Evolutionary conservation across 2,113 vertebrate species (phyloP), one percentile per base, ranked within the genome.

Genomic region (Callaeas wilsoni): DNA sequence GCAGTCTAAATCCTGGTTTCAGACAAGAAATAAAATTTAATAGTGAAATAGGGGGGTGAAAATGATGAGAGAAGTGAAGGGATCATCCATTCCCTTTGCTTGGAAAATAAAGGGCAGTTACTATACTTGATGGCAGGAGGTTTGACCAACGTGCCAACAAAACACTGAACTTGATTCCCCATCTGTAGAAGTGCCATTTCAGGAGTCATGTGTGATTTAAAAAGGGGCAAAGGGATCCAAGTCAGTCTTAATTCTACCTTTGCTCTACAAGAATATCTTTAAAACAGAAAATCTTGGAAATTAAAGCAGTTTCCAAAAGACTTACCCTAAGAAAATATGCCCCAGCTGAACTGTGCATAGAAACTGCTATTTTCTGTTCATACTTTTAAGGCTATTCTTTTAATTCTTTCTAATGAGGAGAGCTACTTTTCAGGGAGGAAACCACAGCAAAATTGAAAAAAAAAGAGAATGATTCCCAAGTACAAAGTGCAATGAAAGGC

Each of bases 401-500:
- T 4, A 92, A 93, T 97, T 96, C 56, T 90, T 92, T 86, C 39
- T 92, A 90, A 92, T 59, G 82, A 93, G 83, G 23, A 95, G 80
- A 96, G 96, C 56, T 90, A 92, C 85, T 96, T 97, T 89, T 59
- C 89, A 91, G 93, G 87, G 88, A 95, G 84, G 35, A 91, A 96
- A 90, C 68, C 93, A 92, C 65, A 39, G 55, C 26, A 30, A 88
- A 87, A 95, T 63, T 87, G 90, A 89, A 96, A 74, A 84, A 60
- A 78, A 84, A 68, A 50, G 69, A 91, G 83, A 91, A 77, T 89
- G 90, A 96, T 89, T 91, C 70, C 83, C 8, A 35, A 96, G 42
- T 93, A 93, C 93, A 88, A 93, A 93, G 95, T 88, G 70, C 96
- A 86, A 92, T 84, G 88, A 97, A 96, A 95, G 93, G 76, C 92